phyloP scores from a whole-genome alignment of 1,140 invertebrate genomes.

The Euura saliciscinereae region DNA sequence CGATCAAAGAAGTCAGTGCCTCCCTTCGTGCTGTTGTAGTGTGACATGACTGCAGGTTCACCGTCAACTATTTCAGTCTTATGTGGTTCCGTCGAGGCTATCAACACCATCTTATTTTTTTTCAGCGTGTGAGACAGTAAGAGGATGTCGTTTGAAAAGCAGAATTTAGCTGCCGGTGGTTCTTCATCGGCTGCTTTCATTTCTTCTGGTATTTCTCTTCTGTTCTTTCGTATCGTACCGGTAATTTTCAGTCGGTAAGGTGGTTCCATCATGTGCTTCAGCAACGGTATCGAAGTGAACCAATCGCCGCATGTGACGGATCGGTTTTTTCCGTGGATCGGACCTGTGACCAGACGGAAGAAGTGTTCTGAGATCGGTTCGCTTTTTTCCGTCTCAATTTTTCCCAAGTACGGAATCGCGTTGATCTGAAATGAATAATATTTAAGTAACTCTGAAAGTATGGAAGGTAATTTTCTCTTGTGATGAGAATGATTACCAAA shows the following conservation, averaged over 20 bases:
- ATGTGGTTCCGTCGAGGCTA: conserved; percentile 25
- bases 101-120: conserved; percentile 37
- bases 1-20: conserved; percentile 52
- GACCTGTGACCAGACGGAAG: conserved; percentile 14
- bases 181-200: conserved; percentile 22
- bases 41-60: conserved; percentile 43
- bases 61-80: conserved; percentile 21
- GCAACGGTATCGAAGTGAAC: conserved; percentile 39
- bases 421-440: too few species aligned
- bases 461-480: too few species aligned
- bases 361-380: conserved; percentile 8
- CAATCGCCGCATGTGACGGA: conserved; percentile 47
- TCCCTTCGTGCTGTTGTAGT: conserved; percentile 52
- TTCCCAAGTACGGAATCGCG: conserved; percentile 46
- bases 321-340: conserved; percentile 36
- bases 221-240: conserved; percentile 45
- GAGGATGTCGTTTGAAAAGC: conserved; percentile 21
- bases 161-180: conserved; percentile 13
- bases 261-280: conserved; percentile 29
- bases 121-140: conserved; percentile 37
- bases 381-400: conserved; percentile 21
- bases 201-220: conserved; percentile 35
- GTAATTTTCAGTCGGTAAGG: conserved; percentile 35
- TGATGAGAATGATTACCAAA: conserved; percentile 32
- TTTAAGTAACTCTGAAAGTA: too few species aligned